Conservation (phyloP, 2,113 vertebrate genomes). For the Lophotis ruficrista region DNA sequence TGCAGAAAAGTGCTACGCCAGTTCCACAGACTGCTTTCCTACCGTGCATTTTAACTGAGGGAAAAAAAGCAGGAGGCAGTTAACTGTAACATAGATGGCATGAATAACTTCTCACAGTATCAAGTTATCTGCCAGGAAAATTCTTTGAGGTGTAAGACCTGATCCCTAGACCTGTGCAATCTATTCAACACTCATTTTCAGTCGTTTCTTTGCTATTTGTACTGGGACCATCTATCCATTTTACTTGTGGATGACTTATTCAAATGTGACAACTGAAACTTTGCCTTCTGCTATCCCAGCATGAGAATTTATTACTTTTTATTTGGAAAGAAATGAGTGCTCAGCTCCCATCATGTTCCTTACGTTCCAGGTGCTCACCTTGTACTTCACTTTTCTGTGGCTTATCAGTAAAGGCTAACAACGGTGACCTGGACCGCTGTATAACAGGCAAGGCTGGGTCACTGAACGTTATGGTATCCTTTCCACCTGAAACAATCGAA, state of each 20-base stretch:
- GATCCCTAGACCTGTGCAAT: background rate
- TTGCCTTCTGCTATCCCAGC: background rate
- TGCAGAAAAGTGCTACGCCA: slow-evolving; percentile 23
- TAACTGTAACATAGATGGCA: slow-evolving; percentile 3
- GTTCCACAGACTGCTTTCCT: slow-evolving; percentile 21
- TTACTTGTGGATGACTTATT: background rate
- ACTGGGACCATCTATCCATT: background rate
- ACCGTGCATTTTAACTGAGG: slow-evolving; percentile 20
- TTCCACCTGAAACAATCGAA: slow-evolving; percentile 77
- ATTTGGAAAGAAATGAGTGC: background rate
- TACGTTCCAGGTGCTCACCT: slow-evolving; percentile 38
- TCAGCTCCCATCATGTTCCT: background rate
- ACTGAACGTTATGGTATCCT: slow-evolving; percentile 79
- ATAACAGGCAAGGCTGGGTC: slow-evolving; percentile 68
- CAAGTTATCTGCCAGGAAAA: background rate
- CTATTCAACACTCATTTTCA: background rate
- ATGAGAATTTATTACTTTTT: background rate
- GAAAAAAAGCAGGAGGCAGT: background rate
- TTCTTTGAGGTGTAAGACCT: background rate
- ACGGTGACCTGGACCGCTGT: slow-evolving; percentile 74
- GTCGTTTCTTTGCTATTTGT: background rate
- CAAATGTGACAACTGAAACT: slow-evolving; percentile 4
- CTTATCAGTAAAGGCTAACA: slow-evolving; percentile 61
- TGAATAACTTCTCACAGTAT: background rate
- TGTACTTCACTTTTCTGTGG: slow-evolving; percentile 53